Evolutionary conservation across 37 sponge, comb jelly and placozoan species (phyloP).

Genomic region (Geodia barretti): DNA sequence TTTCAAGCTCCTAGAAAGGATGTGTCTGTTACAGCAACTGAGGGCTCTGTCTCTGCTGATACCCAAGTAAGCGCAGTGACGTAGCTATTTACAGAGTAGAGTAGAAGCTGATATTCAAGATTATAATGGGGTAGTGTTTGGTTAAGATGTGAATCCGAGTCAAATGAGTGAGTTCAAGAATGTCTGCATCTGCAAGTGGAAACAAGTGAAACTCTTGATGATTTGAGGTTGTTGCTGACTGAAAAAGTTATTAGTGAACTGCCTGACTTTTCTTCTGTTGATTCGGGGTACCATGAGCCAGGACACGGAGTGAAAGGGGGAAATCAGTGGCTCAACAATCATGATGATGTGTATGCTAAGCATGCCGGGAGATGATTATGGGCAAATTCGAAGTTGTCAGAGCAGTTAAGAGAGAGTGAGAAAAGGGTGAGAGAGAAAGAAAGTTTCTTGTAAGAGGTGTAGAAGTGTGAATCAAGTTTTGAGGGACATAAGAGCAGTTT

Average conservation of each 20-base stretch:
- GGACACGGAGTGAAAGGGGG: conserved; percentile 32
- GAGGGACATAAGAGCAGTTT: neutral
- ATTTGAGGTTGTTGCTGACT: conserved; percentile 2
- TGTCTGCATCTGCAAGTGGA: conserved; percentile 11
- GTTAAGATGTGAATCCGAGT: conserved; percentile 16
- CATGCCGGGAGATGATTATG: conserved; percentile 7
- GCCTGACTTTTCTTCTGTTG: conserved; percentile 32
- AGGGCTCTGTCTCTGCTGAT: too few relatives aligned
- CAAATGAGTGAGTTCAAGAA: conserved; percentile 27
- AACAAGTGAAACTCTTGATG: neutral
- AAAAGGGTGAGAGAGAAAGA: too few relatives aligned
- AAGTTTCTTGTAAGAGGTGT: too few relatives aligned
- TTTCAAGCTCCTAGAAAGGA: too few relatives aligned
- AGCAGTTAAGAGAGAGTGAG: neutral
- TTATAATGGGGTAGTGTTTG: too few relatives aligned
- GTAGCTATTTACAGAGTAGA: too few relatives aligned
- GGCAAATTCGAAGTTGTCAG: neutral
- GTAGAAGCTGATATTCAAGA: too few relatives aligned
- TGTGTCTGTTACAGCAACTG: too few relatives aligned
- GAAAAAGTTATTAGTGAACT: conserved; percentile 16
- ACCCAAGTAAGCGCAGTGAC: too few relatives aligned
- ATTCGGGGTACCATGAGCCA: conserved; percentile 23
- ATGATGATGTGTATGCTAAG: conserved; percentile 34
- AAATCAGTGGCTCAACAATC: conserved; percentile 20
- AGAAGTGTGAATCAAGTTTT: conserved; percentile 6